Percentiles rank a stretch among this genome's conserved stretches.
phyloP scores from a whole-genome alignment of 2,888 invertebrate genomes.

The Herminia tarsipennalis region DNA sequence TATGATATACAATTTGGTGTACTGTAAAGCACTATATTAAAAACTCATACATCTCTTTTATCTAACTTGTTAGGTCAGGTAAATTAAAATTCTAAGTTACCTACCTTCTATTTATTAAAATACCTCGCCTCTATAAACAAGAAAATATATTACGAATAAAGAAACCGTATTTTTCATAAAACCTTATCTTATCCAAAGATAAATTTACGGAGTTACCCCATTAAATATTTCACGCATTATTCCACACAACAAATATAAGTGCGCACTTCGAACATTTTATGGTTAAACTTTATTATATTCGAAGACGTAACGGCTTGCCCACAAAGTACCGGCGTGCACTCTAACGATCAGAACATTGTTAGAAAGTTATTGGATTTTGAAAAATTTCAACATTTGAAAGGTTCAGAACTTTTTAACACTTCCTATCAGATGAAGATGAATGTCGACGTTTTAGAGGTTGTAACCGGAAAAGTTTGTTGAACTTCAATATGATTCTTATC shows the following conservation, averaged over 20 bases:
- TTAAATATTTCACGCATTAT: constrained; percentile 1
- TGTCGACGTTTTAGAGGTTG: constrained; percentile 26
- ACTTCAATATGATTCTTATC: constrained; percentile 2
- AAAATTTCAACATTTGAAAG: constrained; percentile 36
- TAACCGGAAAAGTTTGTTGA: constrained; percentile 7
- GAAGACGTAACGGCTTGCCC: constrained; percentile 20
- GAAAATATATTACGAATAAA: not conserved
- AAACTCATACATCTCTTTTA: no score
- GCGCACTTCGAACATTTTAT: constrained; percentile 11
- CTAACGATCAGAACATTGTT: constrained; percentile 33
- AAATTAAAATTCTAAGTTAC: no score
- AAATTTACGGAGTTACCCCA: not conserved
- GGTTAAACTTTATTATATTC: constrained; percentile 32
- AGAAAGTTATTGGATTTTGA: constrained; percentile 33
- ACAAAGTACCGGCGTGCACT: constrained; percentile 26
- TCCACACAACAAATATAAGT: constrained; percentile 3
- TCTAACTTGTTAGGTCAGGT: no score
- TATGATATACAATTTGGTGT: no score
- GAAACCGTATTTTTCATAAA: not conserved
- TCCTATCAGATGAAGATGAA: constrained; percentile 31
- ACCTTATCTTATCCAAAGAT: not conserved
- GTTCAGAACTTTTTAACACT: constrained; percentile 31
- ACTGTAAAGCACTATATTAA: no score
- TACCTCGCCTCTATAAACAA: no score
- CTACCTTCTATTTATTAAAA: no score